These are phyloP conservation scores for Eucidaris tribuloides DNA, from an alignment of 35 echinoderm and acorn worm genomes.

Conservation along the genomic window DNA sequence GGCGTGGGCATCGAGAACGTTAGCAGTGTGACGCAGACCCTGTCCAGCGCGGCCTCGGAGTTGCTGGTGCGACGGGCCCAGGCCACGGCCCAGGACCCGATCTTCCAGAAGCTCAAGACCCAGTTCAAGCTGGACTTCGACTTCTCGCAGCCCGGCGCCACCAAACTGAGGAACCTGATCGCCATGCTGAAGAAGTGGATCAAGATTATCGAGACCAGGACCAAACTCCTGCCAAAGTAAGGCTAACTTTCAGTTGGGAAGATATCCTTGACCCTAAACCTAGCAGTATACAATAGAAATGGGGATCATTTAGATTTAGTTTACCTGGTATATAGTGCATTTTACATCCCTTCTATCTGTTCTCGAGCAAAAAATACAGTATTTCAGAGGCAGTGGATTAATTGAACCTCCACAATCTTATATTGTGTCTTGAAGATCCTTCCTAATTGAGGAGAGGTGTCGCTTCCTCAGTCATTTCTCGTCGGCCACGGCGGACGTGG, in stretches of 20 bases:
- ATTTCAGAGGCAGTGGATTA: too few species aligned
- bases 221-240: conserved; percentile 96
- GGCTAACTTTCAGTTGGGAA: too few species aligned
- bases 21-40: conserved; percentile 90
- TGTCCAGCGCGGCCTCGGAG: conserved; percentile 97
- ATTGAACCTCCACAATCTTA: too few species aligned
- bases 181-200: conserved; percentile 98
- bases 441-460: conserved; percentile 97
- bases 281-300: too few species aligned
- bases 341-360: too few species aligned
- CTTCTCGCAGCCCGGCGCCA: conserved; percentile 88
- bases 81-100: conserved; percentile 91
- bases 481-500: conserved; percentile 82
- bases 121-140: conserved; percentile 96
- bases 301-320: too few species aligned
- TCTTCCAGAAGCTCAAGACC: conserved; percentile 92
- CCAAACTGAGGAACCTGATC: conserved; percentile 94
- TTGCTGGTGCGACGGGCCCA: conserved; percentile 74
- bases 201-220: conserved; percentile 86
- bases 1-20: conserved; percentile 99
- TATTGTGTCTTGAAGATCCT: conserved; percentile 78
- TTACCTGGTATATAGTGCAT: too few species aligned
- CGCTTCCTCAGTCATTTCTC: conserved; percentile 99
- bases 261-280: too few species aligned
- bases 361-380: too few species aligned